These are phyloP conservation scores for Leuciscus idus DNA, from an alignment of 2,113 vertebrate genomes.

Conservation along the genomic window DNA sequence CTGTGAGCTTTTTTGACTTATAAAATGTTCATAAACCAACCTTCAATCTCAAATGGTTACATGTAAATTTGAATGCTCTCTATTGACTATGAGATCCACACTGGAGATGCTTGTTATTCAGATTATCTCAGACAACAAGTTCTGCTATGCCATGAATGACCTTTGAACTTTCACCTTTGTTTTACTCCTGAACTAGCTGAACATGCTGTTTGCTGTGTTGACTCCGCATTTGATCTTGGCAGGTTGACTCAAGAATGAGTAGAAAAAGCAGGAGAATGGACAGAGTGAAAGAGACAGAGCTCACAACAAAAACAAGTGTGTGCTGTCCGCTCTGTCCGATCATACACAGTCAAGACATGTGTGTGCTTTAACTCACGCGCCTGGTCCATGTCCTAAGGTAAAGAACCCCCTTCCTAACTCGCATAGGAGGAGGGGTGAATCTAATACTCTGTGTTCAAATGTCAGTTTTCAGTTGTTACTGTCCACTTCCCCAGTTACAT, in stretches of 20 bases:
- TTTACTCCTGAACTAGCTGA: slow-evolving; percentile 56
- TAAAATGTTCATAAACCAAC: neutral
- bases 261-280: slow-evolving; percentile 75
- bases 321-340: slow-evolving; percentile 71
- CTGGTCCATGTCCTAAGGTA: slow-evolving; percentile 79
- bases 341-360: slow-evolving; percentile 67
- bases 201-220: slow-evolving; percentile 76
- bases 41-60: neutral
- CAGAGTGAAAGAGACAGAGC: slow-evolving; percentile 67
- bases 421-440: slow-evolving; percentile 63
- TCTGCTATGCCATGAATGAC: slow-evolving; percentile 54
- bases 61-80: slow-evolving; percentile 9
- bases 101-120: slow-evolving; percentile 6
- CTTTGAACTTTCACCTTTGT: slow-evolving; percentile 60
- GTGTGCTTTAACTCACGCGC: slow-evolving; percentile 71
- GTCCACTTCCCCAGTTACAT: slow-evolving; percentile 52
- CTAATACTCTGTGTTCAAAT: slow-evolving; percentile 71
- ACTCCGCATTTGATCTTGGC: slow-evolving; percentile 82
- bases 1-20: neutral
- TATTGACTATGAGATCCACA: neutral
- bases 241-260: slow-evolving; percentile 82
- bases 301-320: slow-evolving; percentile 72
- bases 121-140: slow-evolving; percentile 14
- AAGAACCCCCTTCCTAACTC: slow-evolving; percentile 71
- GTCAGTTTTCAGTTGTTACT: slow-evolving; percentile 68